These are phyloP conservation scores for Podarcis cretensis DNA, from an alignment of 2,113 vertebrate species.

Conservation along the genomic window DNA sequence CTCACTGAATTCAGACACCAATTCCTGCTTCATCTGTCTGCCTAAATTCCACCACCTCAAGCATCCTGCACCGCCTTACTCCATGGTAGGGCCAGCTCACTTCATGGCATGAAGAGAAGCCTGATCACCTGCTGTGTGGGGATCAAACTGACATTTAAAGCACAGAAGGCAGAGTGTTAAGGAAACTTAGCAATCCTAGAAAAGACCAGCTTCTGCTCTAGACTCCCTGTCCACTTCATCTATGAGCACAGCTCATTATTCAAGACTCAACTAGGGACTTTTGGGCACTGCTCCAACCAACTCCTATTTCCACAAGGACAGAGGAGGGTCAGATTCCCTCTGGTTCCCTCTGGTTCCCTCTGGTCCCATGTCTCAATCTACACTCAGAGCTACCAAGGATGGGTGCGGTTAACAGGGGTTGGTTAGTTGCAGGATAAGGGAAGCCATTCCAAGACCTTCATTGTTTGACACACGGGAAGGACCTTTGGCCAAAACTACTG, in stretches of 20 bases:
- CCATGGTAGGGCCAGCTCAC: background rate
- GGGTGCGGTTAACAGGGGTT: too few relatives aligned
- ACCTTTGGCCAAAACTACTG: background rate
- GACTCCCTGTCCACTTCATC: background rate
- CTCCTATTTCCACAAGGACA: background rate
- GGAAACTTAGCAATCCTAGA: background rate
- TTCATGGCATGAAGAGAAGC: background rate
- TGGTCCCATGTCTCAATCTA: background rate
- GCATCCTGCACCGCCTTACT: background rate
- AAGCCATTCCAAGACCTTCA: background rate
- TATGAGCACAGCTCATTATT: background rate
- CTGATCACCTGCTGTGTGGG: background rate
- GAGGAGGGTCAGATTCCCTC: too few relatives aligned
- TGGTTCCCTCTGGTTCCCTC: background rate
- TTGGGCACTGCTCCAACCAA: background rate
- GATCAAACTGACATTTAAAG: background rate
- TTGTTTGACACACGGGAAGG: background rate
- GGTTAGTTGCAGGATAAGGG: background rate
- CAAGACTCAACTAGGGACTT: background rate
- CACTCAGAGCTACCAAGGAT: background rate
- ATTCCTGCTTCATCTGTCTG: background rate
- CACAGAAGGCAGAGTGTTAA: background rate
- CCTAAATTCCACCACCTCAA: background rate
- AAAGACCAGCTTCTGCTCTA: background rate
- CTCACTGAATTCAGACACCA: too few relatives aligned